A percentile compares a stretch with the other conserved stretches of the same genome.
These are phyloP conservation scores for Oscheius sp. DNA, from an alignment of 2,888 invertebrate species.

Conservation along the genomic window DNA sequence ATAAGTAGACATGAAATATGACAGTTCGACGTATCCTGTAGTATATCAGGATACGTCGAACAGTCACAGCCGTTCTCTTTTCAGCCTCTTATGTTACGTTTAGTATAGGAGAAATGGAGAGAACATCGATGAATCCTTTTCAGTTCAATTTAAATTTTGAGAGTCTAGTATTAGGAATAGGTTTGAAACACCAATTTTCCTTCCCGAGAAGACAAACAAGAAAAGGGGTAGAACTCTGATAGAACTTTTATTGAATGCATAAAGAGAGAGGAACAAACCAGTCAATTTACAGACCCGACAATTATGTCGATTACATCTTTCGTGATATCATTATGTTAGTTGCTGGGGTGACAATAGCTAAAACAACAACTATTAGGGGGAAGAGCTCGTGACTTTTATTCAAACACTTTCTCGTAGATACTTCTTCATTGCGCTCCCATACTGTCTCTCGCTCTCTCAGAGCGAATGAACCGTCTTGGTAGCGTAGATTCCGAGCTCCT, in stretches of 20 bases:
- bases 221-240: neutral
- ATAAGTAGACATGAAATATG: too few relatives aligned
- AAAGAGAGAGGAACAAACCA: constrained; percentile 2
- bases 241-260: constrained; percentile 5
- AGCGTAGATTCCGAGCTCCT: constrained; percentile 74
- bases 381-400: constrained; percentile 8
- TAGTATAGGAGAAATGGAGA: too few relatives aligned
- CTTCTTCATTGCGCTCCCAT: neutral
- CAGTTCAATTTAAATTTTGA: too few relatives aligned
- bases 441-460: constrained; percentile 1
- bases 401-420: constrained; percentile 5
- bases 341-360: neutral
- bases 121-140: too few relatives aligned
- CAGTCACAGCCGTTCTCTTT: too few relatives aligned
- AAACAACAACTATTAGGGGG: neutral
- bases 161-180: too few relatives aligned
- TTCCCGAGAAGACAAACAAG: too few relatives aligned
- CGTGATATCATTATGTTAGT: neutral
- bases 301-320: constrained; percentile 16
- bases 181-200: too few relatives aligned
- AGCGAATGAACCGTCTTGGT: constrained; percentile 59
- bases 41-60: too few relatives aligned
- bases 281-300: constrained; percentile 19
- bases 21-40: too few relatives aligned
- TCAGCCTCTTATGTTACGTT: too few relatives aligned